These are phyloP conservation scores for Endomychus coccineus DNA, from an alignment of 2,888 invertebrate species.

Conservation along the genomic window DNA sequence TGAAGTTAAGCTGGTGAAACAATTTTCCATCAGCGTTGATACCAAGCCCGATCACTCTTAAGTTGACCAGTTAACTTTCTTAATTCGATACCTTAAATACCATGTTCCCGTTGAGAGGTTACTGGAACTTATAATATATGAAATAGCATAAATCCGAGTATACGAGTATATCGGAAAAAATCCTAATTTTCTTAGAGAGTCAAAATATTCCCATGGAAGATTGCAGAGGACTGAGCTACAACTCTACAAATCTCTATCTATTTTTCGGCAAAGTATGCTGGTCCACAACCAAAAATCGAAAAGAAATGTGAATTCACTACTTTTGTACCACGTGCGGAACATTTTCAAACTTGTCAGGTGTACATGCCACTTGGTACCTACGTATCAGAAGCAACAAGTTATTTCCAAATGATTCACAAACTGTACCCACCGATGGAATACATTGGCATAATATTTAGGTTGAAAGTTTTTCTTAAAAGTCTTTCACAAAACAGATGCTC, in stretches of 20 bases:
- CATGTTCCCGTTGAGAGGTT: no score
- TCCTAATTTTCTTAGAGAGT: slow-evolving; percentile 20
- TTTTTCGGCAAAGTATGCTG: slow-evolving; percentile 27
- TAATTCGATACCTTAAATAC: no score
- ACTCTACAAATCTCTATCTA: slow-evolving; percentile 31
- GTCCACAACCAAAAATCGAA: slow-evolving; percentile 27
- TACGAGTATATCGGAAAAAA: no score
- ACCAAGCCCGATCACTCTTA: background rate
- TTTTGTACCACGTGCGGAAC: slow-evolving; percentile 17
- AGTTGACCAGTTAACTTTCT: slow-evolving; percentile 1
- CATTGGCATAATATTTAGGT: slow-evolving; percentile 23
- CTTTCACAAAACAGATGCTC: slow-evolving; percentile 30
- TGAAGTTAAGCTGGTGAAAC: background rate
- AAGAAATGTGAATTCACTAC: slow-evolving; percentile 14
- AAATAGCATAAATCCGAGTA: slow-evolving; percentile 29
- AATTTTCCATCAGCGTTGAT: background rate
- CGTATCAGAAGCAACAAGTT: slow-evolving; percentile 23
- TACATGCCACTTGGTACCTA: slow-evolving; percentile 22
- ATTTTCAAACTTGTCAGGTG: slow-evolving; percentile 25
- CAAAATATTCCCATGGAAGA: slow-evolving; percentile 24
- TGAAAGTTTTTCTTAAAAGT: slow-evolving; percentile 24
- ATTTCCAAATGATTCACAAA: slow-evolving; percentile 26
- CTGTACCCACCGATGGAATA: slow-evolving; percentile 24
- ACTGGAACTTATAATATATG: no score
- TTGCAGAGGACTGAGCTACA: slow-evolving; percentile 28